These are phyloP conservation scores for Leptinotarsa haldemani DNA, from an alignment of 2,888 invertebrate species.

Conservation along the genomic window DNA sequence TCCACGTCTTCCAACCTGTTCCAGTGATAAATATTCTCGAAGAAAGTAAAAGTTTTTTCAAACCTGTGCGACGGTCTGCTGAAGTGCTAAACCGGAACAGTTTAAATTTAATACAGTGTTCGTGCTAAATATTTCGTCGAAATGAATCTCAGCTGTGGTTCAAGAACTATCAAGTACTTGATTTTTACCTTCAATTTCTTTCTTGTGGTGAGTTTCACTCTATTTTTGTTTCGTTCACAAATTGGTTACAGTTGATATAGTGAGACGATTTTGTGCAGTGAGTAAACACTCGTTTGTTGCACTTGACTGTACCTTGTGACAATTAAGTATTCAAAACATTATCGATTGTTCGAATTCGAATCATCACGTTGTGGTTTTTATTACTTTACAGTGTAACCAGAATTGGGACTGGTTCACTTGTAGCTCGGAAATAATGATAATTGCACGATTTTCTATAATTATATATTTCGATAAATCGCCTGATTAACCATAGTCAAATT, in stretches of 20 bases:
- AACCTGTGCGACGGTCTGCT: background rate
- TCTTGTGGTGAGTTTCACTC: constrained; percentile 79
- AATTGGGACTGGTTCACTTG: no score
- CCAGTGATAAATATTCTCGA: constrained; percentile 10
- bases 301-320: no score
- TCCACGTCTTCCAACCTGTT: background rate
- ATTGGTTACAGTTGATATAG: background rate
- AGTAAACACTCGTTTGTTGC: no score
- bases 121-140: constrained; percentile 34
- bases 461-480: no score
- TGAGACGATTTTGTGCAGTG: no score
- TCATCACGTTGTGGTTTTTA: no score
- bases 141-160: constrained; percentile 59
- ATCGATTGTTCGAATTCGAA: no score
- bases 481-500: no score
- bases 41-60: constrained; percentile 35
- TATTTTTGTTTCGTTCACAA: background rate
- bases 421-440: no score
- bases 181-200: constrained; percentile 87
- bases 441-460: no score
- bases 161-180: constrained; percentile 82
- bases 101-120: constrained; percentile 7
- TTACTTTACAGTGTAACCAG: no score
- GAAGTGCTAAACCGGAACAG: constrained; percentile 26
- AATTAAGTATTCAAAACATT: no score